These are phyloP conservation scores for Heliocidaris tuberculata DNA, from an alignment of 35 echinoderm and acorn worm genomes.

Conservation along the genomic window DNA sequence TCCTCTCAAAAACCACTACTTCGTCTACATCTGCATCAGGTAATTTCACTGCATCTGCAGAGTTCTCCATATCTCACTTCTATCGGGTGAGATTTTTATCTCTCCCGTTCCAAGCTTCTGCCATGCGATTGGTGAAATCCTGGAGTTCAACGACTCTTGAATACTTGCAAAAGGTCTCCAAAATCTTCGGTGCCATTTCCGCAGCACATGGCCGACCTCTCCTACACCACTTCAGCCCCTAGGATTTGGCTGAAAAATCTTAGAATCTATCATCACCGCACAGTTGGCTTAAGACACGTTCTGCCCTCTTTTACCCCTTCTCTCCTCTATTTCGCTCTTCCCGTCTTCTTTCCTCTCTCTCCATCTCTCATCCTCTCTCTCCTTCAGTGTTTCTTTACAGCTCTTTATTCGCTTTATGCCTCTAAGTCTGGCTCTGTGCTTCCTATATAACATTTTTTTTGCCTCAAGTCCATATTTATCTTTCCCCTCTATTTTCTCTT, in stretches of 20 bases:
- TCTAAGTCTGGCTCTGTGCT: too few species aligned
- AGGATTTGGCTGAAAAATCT: neutral
- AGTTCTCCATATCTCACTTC: neutral
- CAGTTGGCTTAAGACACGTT: constrained; percentile 11
- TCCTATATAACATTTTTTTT: too few species aligned
- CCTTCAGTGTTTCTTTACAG: neutral
- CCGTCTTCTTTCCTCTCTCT: neutral
- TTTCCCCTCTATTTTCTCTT: too few species aligned
- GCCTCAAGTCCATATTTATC: too few species aligned
- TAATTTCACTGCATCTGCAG: neutral
- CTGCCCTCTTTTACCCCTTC: neutral
- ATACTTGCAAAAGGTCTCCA: neutral
- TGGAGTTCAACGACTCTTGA: neutral
- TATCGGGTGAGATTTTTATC: neutral
- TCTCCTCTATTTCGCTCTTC: neutral
- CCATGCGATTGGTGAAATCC: neutral
- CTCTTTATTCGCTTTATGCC: neutral
- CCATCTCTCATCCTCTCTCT: neutral
- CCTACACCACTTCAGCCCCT: neutral
- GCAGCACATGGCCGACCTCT: neutral
- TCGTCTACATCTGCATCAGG: neutral
- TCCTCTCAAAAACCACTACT: neutral
- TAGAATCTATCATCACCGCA: neutral
- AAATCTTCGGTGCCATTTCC: neutral
- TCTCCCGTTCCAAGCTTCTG: neutral